Evolutionary conservation across 2,797 vertebrate species (phyloP), one percentile per base, ranked within the genome.

Genomic region (Coluber constrictor): DNA sequence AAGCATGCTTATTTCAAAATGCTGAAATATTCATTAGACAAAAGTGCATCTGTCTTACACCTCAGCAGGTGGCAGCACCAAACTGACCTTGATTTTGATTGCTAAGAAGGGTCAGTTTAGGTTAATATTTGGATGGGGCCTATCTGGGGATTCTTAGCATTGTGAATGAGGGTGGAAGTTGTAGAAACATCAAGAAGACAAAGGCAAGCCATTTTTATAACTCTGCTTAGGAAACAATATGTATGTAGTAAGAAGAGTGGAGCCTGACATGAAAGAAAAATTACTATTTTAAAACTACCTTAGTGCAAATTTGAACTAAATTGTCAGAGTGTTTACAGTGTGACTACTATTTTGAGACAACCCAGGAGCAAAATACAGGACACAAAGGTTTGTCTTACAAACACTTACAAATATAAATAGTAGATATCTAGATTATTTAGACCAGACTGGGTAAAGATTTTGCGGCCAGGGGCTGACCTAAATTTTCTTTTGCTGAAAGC

Each of bases 391-490:
- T 51, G 47, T 51, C 7, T 51, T 51, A 51, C 47, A 51, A 51
- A 51, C 7, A 51, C 7, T 51, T 51, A 51, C 47, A 51, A 51
- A 51, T 6, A 51, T 51, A 51, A 91, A 74, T 91, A 0, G 0
- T 0, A 55, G n/a, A n/a, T 63, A 90, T 0, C 5, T 37, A 9
- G 79, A 86, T 59, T 89, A 95, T 94, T 91, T 91, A 86, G 94
- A n/a, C 47, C 92, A 87, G 70, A 9, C 32, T 74, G 32, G 70
- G 32, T 74, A 74, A 74, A 74, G 16, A 12, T 47, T 83, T 83
- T 83, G 43, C 47, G 20, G 43, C 37, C 74, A 83, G 43, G 10
- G 74, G 18, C 74, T 83, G 16, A 16, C n/a, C 16, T 37, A 37
- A 74, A 25, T 83, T 47, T 11, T 47, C 11, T 83, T 83, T 83